Evolutionary conservation across 2,797 vertebrate genomes (phyloP).

Genomic region (Sebastiscus albofasciatus): DNA sequence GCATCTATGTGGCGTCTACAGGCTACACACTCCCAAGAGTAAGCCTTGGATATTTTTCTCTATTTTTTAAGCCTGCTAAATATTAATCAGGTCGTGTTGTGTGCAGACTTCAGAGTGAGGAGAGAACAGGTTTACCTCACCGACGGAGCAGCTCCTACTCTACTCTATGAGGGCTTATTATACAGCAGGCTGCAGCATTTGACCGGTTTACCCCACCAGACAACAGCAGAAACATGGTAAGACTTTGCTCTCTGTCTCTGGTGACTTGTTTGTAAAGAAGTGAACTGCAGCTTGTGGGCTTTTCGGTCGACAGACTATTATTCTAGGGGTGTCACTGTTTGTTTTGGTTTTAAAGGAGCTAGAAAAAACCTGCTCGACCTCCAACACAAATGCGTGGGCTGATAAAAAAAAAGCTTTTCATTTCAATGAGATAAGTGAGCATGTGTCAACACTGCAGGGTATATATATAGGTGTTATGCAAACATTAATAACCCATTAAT

Average conservation of each 20-base stretch:
- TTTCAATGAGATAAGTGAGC: not conserved
- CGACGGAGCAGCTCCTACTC: not conserved
- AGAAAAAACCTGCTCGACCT: not conserved
- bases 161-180: conserved; percentile 12
- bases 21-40: not conserved
- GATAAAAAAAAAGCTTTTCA: not conserved
- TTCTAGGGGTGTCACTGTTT: not conserved
- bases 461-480: too few species aligned
- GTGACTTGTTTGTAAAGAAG: not conserved
- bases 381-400: not conserved
- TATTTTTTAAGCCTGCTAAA: conserved; percentile 12
- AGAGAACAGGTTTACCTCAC: conserved; percentile 36
- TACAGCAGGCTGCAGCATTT: not conserved
- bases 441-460: not conserved
- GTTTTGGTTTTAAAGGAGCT: not conserved
- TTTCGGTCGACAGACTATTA: not conserved
- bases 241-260: conserved; percentile 30
- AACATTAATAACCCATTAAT: not conserved
- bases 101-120: not conserved
- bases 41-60: not conserved
- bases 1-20: not conserved
- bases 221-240: conserved; percentile 69
- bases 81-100: conserved; percentile 48
- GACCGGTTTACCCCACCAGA: not conserved
- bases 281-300: not conserved